Conservation (phyloP, 2,888 invertebrate species). For the Nycteola revayana region DNA sequence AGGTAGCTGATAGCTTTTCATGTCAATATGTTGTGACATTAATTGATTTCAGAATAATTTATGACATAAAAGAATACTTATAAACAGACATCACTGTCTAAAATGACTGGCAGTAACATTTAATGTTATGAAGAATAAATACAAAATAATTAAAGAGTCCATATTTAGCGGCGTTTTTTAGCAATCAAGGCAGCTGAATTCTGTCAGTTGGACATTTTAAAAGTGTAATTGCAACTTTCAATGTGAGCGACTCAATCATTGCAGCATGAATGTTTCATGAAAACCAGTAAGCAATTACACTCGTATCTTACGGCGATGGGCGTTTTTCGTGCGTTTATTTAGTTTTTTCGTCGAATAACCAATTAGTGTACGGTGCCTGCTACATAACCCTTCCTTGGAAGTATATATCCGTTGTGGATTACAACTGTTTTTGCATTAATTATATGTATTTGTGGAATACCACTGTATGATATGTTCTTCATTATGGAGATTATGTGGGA, state of each 20-base stretch:
- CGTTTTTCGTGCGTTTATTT: slow-evolving; percentile 28
- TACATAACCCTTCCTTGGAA: slow-evolving; percentile 22
- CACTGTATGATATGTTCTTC: too few species aligned
- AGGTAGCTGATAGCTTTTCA: too few species aligned
- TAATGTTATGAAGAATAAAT: slow-evolving; percentile 16
- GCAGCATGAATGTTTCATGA: slow-evolving; percentile 69
- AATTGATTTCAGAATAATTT: too few species aligned
- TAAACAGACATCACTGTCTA: slow-evolving; percentile 2
- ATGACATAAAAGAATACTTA: too few species aligned
- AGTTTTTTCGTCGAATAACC: slow-evolving; percentile 51
- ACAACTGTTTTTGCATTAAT: too few species aligned
- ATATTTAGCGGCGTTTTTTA: slow-evolving; percentile 23
- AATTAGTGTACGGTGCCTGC: slow-evolving; percentile 54
- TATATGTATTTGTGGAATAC: too few species aligned
- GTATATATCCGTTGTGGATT: slow-evolving; percentile 20
- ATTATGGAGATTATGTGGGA: too few species aligned
- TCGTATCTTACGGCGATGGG: slow-evolving; percentile 35
- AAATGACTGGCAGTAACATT: slow-evolving; percentile 3
- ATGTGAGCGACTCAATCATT: slow-evolving; percentile 62
- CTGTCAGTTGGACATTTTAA: slow-evolving; percentile 41
- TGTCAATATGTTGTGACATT: too few species aligned
- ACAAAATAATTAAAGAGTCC: slow-evolving; percentile 15
- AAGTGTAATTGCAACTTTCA: slow-evolving; percentile 45
- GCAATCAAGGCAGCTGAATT: slow-evolving; percentile 31
- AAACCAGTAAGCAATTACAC: slow-evolving; percentile 59